A percentile compares a stretch with the other conserved stretches of the same genome.
Evolutionary conservation across 2,888 invertebrate species (phyloP).

Genomic region (Mesochorus sp.): DNA sequence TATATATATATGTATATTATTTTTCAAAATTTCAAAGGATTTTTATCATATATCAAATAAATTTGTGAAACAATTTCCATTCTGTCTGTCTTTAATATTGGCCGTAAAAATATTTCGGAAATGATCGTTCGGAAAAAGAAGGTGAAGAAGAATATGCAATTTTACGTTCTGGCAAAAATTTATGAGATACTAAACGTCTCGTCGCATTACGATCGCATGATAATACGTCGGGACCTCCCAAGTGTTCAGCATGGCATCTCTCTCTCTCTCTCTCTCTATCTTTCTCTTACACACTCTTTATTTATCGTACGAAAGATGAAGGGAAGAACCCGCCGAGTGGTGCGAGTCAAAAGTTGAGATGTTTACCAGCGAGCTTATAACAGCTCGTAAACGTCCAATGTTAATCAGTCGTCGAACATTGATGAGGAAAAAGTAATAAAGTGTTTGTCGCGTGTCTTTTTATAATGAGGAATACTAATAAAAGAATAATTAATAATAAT

Average conservation of each 20-base stretch:
- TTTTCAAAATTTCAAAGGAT: not conserved
- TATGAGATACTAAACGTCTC: conserved; percentile 24
- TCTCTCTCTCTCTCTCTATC: not conserved
- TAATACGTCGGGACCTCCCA: not conserved
- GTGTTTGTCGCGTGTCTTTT: not conserved
- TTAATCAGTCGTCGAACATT: not conserved
- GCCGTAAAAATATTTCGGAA: conserved; percentile 18
- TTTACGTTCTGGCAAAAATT: conserved; percentile 1
- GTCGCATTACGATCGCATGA: conserved; percentile 3
- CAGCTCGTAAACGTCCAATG: conserved; percentile 10
- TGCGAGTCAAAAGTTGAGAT: not conserved
- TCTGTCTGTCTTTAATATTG: not conserved
- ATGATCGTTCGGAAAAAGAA: not conserved
- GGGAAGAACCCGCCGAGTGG: too few relatives aligned
- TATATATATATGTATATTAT: too few relatives aligned
- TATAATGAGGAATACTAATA: not conserved
- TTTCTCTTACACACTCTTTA: not conserved
- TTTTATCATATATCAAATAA: not conserved
- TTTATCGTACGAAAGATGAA: not conserved
- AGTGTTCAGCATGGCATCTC: not conserved
- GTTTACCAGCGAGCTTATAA: not conserved
- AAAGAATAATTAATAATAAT: not conserved
- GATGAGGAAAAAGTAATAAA: not conserved
- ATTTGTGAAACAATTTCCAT: not conserved
- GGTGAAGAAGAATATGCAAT: not conserved